Base-by-base conservation (phyloP, 2,797 vertebrate genomes). In the Acrossocheilus fasciatus region DNA sequence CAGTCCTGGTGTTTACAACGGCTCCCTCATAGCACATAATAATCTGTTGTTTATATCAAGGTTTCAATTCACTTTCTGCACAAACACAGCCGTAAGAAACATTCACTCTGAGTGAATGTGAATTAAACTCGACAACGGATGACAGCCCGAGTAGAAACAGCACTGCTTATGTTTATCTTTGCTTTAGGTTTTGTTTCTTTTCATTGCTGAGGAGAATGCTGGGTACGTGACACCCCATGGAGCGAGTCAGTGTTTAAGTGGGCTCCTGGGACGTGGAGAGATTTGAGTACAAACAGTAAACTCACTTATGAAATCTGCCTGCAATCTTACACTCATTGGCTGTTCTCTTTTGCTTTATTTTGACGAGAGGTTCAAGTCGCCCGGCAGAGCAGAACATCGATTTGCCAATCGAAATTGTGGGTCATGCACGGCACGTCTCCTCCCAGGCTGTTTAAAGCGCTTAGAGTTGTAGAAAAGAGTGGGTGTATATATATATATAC, bases 111-210 rank as follows among this genome's bases (percentile, higher is more conserved):
- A 90, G 91, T 89, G 90, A 93, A 94, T 91, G 59, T 91, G 93
- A 94, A 95, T 93, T 93, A 91, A 92, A 93, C 87, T 91, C 88
- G 91, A 94, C 91, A 92, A 92, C 93, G 92, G 90, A 94, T 92
- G 93, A 95, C 90, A 91, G 91, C 91, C 34, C 87, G 90, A 91
- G 88, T 85, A 84, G 87, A 93, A 92, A 89, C 88, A 91, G 91
- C 86, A 23, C 86, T 85, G 91, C 84, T 86, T 91, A 82, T 89
- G 85, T 92, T 92, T 92, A 89, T 92, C 91, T 91, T 91, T 90
- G 39, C 88, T 91, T 91, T 81, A 90, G 90, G 81, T 92, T 91
- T 90, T 88, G 89, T 92, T 93, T 91, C 90, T 92, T 91, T 91
- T 91, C 91, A 91, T 93, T 91, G 91, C 90, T 54, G 86, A 89